phyloP scores from a whole-genome alignment of 2,113 vertebrate genomes.

The Monarcha castaneiventris region DNA sequence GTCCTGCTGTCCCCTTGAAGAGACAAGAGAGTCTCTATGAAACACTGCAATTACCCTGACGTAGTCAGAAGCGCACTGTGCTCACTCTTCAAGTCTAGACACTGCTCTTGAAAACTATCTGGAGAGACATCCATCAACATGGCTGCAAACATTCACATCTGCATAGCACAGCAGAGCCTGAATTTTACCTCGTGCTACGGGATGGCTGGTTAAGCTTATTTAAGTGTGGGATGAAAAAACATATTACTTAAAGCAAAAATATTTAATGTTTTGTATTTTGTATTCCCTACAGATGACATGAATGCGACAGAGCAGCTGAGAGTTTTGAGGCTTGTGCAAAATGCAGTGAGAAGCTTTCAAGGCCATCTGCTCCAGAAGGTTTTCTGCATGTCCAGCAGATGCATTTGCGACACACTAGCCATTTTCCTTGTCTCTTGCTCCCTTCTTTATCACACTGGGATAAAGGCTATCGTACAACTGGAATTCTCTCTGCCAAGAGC shows the following conservation, averaged over 20 bases:
- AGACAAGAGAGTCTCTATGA: background rate
- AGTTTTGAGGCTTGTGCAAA: background rate
- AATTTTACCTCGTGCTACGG: background rate
- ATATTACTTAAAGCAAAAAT: background rate
- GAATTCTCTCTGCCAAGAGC: background rate
- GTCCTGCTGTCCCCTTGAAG: background rate
- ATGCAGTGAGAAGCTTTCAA: background rate
- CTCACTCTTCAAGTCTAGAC: slow-evolving; percentile 17
- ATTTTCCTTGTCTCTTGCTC: background rate
- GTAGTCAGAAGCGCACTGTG: background rate
- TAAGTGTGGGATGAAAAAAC: background rate
- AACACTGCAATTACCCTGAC: background rate
- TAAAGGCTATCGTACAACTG: background rate
- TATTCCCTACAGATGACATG: background rate
- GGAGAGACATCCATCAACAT: slow-evolving; percentile 18
- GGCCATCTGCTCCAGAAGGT: background rate
- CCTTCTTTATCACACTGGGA: background rate
- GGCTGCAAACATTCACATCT: background rate
- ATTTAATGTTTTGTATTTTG: background rate
- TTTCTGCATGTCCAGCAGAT: background rate
- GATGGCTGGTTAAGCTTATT: background rate
- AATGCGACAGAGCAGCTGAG: background rate
- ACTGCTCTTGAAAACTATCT: slow-evolving; percentile 11
- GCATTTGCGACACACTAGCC: background rate
- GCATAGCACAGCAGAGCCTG: background rate